phyloP scores from a whole-genome alignment of 2,888 invertebrate genomes.

The Tanytarsus gracilentus region DNA sequence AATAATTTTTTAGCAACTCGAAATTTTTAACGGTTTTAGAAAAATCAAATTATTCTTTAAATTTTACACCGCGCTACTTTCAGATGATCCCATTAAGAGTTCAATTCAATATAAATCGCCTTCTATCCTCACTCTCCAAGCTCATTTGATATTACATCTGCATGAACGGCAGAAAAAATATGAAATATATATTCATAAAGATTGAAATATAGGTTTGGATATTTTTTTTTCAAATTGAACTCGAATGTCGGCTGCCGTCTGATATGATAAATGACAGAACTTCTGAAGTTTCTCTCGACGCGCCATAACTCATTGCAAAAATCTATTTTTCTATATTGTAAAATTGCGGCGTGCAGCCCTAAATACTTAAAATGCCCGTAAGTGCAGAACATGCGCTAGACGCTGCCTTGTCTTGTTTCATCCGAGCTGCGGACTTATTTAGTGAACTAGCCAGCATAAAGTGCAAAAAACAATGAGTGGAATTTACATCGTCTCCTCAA shows the following conservation, averaged over 20 bases:
- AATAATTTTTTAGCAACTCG: no score
- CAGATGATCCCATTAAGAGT: no score
- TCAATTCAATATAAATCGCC: not conserved
- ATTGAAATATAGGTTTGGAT: slow-evolving; percentile 7
- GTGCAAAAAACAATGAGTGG: slow-evolving; percentile 12
- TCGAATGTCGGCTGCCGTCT: not conserved
- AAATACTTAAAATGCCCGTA: no score
- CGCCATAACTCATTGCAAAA: not conserved
- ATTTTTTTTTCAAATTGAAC: not conserved
- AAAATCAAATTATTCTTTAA: no score
- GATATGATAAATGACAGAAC: slow-evolving; percentile 8
- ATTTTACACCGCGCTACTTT: no score
- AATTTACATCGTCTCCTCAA: slow-evolving; percentile 5
- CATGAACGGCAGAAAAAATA: no score
- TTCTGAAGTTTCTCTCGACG: not conserved
- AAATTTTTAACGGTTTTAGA: no score
- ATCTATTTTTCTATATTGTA: no score
- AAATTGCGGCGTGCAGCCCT: not conserved
- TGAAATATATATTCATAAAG: not conserved
- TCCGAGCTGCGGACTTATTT: not conserved
- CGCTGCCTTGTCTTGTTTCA: not conserved
- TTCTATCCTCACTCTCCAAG: not conserved
- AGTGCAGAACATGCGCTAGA: no score
- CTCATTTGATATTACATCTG: no score
- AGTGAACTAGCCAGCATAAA: slow-evolving; percentile 5